Percentiles rank a stretch among this genome's conserved stretches.
These are phyloP conservation scores for Tridacna crocea DNA, from an alignment of 2,888 invertebrate species.

Conservation along the genomic window DNA sequence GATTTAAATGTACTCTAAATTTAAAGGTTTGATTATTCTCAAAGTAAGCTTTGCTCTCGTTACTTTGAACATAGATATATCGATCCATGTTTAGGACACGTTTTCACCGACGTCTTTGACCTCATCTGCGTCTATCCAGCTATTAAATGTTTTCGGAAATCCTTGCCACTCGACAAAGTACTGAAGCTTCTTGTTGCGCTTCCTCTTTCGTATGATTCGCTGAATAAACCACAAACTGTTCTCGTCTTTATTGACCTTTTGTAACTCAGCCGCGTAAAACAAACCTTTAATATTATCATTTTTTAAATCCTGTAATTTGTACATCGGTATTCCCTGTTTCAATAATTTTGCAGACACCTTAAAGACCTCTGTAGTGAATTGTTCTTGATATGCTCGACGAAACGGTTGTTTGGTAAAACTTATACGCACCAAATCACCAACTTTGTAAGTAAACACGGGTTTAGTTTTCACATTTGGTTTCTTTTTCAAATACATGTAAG, in stretches of 20 bases:
- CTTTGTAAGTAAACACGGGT: slow-evolving; percentile 41
- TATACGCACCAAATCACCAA: slow-evolving; percentile 43
- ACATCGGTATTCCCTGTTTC: slow-evolving; percentile 42
- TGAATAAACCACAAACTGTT: slow-evolving; percentile 53
- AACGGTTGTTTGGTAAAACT: slow-evolving; percentile 50
- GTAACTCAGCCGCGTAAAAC: slow-evolving; percentile 41
- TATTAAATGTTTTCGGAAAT: slow-evolving; percentile 37
- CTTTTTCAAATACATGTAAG: slow-evolving; percentile 29
- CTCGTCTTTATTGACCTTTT: slow-evolving; percentile 54
- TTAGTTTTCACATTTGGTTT: slow-evolving; percentile 13
- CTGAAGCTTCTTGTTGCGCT: slow-evolving; percentile 24
- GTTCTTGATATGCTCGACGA: slow-evolving; percentile 54
- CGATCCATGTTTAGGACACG: slow-evolving; percentile 4
- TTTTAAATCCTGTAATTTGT: slow-evolving; percentile 35
- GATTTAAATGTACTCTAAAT: slow-evolving; percentile 18
- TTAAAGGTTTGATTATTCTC: background rate
- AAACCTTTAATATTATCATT: slow-evolving; percentile 26
- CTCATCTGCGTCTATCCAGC: slow-evolving; percentile 36
- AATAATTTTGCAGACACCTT: slow-evolving; percentile 23
- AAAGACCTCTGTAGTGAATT: slow-evolving; percentile 51
- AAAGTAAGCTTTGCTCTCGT: slow-evolving; percentile 14
- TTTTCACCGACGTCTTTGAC: slow-evolving; percentile 18
- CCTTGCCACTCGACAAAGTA: slow-evolving; percentile 46
- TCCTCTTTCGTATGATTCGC: slow-evolving; percentile 40
- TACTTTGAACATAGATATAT: slow-evolving; percentile 19